Evolutionary conservation across 2,797 vertebrate species (phyloP).

Genomic region (Sarcophilus harrisii): DNA sequence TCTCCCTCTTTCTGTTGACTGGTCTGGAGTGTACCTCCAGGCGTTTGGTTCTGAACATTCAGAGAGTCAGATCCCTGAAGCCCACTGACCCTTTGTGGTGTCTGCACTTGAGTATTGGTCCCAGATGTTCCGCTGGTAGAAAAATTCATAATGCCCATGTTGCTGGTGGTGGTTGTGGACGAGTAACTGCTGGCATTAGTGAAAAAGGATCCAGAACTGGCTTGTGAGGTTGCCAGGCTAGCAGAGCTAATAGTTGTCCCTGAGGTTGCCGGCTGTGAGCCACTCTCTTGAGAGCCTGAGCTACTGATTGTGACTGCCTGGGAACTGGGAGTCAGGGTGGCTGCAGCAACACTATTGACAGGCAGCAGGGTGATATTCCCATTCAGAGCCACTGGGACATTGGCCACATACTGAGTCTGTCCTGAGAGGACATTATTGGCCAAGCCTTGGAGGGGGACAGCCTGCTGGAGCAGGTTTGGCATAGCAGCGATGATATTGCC

Average conservation of each 20-base stretch:
- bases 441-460: conserved; percentile 94
- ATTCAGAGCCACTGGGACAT: conserved; percentile 95
- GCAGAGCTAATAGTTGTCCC: conserved; percentile 83
- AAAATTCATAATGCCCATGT: conserved; percentile 87
- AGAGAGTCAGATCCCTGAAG: conserved; percentile 85
- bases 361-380: conserved; percentile 97
- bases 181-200: conserved; percentile 87
- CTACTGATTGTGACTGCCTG: conserved; percentile 88
- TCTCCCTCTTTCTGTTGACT: conserved; percentile 86
- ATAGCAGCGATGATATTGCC: conserved; percentile 87
- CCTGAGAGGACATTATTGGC: conserved; percentile 92
- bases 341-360: conserved; percentile 88
- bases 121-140: conserved; percentile 83
- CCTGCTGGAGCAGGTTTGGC: conserved; percentile 93
- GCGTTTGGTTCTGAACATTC: conserved; percentile 82
- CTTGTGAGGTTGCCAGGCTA: conserved; percentile 81
- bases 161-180: conserved; percentile 86
- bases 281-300: conserved; percentile 87
- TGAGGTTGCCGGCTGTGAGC: conserved; percentile 84
- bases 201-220: conserved; percentile 84
- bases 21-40: conserved; percentile 81
- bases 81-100: conserved; percentile 83
- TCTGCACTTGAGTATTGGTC: conserved; percentile 83
- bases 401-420: conserved; percentile 95
- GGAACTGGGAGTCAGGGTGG: conserved; percentile 89